These are phyloP conservation scores for Archips xylosteana DNA, from an alignment of 2,888 invertebrate genomes.

Conservation along the genomic window DNA sequence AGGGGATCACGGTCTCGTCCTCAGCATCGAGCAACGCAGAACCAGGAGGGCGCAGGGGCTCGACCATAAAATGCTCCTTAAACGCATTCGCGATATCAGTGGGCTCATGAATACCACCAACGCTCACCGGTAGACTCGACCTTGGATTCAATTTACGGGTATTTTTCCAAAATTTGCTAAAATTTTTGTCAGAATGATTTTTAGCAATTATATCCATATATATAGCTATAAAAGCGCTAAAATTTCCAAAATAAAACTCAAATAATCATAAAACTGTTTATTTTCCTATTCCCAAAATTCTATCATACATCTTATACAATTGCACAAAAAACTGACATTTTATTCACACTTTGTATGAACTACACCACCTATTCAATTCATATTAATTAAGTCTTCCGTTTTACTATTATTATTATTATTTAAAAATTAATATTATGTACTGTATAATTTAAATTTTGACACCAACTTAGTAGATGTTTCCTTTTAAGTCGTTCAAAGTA, in stretches of 20 bases:
- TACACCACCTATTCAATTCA: conserved; percentile 44
- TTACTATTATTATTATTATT: conserved; percentile 8
- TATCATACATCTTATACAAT: conserved; percentile 64
- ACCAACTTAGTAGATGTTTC: background rate
- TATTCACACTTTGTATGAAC: conserved; percentile 58
- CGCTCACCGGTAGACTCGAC: too few species aligned
- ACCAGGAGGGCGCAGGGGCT: too few species aligned
- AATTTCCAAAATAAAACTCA: conserved; percentile 43
- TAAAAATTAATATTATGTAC: background rate
- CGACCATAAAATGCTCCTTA: too few species aligned
- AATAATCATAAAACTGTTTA: conserved; percentile 61
- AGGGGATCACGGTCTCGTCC: too few species aligned
- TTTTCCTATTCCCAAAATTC: conserved; percentile 58
- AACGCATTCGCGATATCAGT: too few species aligned
- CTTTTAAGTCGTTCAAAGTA: background rate
- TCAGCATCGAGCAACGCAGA: too few species aligned
- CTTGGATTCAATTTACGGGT: too few species aligned
- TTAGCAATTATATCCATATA: too few species aligned
- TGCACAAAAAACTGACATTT: conserved; percentile 54
- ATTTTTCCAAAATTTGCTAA: too few species aligned
- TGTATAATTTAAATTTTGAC: background rate
- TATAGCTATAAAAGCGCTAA: background rate
- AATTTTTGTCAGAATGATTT: too few species aligned
- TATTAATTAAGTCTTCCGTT: conserved; percentile 28
- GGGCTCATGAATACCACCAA: too few species aligned